Evolutionary conservation across 2,113 vertebrate species (phyloP), one percentile per base, ranked within the genome.

Genomic region (Chiloscyllium plagiosum): DNA sequence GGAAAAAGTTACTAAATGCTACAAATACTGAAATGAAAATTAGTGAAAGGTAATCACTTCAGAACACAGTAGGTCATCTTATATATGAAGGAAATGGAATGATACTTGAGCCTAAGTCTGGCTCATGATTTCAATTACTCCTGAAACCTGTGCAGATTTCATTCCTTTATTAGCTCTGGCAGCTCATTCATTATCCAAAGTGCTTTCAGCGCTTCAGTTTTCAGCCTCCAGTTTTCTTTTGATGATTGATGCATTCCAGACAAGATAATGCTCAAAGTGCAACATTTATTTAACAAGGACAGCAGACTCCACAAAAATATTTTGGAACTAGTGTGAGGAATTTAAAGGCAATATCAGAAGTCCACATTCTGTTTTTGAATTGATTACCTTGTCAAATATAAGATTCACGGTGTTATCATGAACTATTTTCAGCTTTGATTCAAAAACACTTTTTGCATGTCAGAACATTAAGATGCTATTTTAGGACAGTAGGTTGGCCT

Each of bases 171-270:
- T 97, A 96, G 96, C 96, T 97, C 96, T 98, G 98, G 98, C 97
- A 98, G 97, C 96, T 97, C 96, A 97, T 98, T 98, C 97, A 98
- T 98, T 98, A 98, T n/a, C 72, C 4, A 97, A 96, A 96, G 96
- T 97, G 97, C 97, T 97, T 97, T 98, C 98, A 97, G 97, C 97
- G 97, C 95, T 96, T 17, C 92, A 26, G 92, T n/a, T 12, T 61
- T 61, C 56, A 61, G 56, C 65, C 69, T 22, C 13, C 96, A 96
- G 96, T 96, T 96, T 95, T 96, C 96, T 96, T 96, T 96, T 94
- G 85, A 96, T 96, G 96, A 96, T 95, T 95, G 96, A 97, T 96
- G 97, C 96, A 97, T 87, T 97, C 97, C 95, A 97, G 97, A 96
- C 68, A 95, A 96, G 96, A 96, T 85, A 96, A 66, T 47, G 5